Conservation (phyloP, 2,888 invertebrate species). For the Gnatocerus cornutus region DNA sequence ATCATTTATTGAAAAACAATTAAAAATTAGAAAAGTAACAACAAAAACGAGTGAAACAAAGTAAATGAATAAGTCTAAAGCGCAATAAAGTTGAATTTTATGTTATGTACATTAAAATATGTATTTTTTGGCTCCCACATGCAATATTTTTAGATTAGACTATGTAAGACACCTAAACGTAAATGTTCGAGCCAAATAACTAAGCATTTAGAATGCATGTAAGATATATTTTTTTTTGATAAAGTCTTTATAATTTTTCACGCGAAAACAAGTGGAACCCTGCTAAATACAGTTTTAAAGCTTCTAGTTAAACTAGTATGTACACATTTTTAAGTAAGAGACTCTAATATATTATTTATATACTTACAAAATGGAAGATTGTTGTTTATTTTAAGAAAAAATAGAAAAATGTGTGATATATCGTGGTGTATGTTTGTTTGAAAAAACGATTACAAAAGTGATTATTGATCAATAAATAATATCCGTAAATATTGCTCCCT, state of each 20-base stretch:
- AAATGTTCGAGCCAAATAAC: conserved; percentile 55
- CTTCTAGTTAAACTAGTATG: conserved; percentile 58
- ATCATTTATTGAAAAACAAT: conserved; percentile 50
- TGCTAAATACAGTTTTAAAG: conserved; percentile 62
- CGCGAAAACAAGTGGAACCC: conserved; percentile 57
- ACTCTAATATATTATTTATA: conserved; percentile 44
- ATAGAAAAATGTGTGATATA: conserved; percentile 49
- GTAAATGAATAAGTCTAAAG: conserved; percentile 21
- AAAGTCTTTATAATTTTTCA: conserved; percentile 47
- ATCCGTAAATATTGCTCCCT: conserved; percentile 59
- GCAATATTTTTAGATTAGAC: conserved; percentile 38
- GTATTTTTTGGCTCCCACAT: conserved; percentile 50
- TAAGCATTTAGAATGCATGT: conserved; percentile 59
- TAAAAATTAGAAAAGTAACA: conserved; percentile 50
- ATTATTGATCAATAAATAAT: conserved; percentile 39
- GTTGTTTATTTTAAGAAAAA: conserved; percentile 48
- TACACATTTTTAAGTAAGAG: conserved; percentile 53
- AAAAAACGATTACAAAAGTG: conserved; percentile 38
- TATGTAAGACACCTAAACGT: conserved; percentile 47
- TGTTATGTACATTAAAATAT: conserved; percentile 51
- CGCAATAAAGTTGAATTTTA: conserved; percentile 26
- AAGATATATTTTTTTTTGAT: conserved; percentile 38
- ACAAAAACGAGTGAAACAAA: conserved; percentile 33
- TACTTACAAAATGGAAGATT: conserved; percentile 60
- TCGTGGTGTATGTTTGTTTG: conserved; percentile 24